Base-by-base conservation (phyloP, 2,888 invertebrate species). In the Lamproptera curius region DNA sequence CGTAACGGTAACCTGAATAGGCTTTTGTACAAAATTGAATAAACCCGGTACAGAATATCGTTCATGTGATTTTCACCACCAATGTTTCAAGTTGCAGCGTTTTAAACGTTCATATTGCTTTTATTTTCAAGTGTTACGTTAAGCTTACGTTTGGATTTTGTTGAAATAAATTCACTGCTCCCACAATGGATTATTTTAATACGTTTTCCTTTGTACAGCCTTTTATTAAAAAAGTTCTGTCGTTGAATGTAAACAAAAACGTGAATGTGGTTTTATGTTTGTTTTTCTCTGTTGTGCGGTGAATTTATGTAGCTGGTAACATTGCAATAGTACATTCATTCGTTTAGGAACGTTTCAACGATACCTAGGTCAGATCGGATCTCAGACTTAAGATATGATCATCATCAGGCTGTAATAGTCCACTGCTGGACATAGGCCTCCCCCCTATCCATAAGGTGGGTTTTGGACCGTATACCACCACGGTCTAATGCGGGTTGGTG, bases 81-180 rank as follows among this genome's bases (percentile, higher is more conserved):
- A 11, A 4, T 28, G 40, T 40, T 40, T 16, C 14, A 15, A 40
- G 16, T 28, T 16, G 10, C n/a, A 9, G 16, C 16, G 16, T 31
- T 40, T 31, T 13, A n/a, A 40, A 28, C 28, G 11, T 14, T 28
- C 16, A 28, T 10, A 31, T 40, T 14, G 23, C 23, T 16, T 16
- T 40, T 40, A 16, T 40, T 40, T 28, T 28, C 28, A 40, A 17
- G 8, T 28, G 28, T 40, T 28, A 40, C 31, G 6, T 40, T 16
- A n/a, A n/a, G 26, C 16, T n/a, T 16, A 40, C 28, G 20, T n/a
- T 40, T 28, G 10, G 1, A 11, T 31, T 31, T 31, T 31, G 11
- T n/a, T n/a, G 13, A 10, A 11, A n/a, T 13, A 28, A 9, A 28
- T 10, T 28, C n/a, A 10, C 8, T n/a, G 4, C 28, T 28, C n/a